phyloP scores from a whole-genome alignment of 2,113 vertebrate species.

The Ceuthmochares aereus region DNA sequence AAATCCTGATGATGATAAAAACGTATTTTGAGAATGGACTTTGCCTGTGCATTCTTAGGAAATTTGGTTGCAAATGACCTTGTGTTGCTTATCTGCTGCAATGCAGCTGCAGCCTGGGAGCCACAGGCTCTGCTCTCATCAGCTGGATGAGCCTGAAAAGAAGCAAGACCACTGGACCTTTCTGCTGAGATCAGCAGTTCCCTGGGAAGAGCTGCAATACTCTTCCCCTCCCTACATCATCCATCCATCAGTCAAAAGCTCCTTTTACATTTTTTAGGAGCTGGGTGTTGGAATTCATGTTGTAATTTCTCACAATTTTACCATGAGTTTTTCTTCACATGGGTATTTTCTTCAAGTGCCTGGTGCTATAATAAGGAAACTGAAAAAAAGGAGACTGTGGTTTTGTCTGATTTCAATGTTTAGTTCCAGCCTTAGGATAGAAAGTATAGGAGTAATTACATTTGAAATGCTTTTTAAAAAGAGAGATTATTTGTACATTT shows the following conservation, averaged over 20 bases:
- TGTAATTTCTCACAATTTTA: not conserved
- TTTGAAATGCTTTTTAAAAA: not conserved
- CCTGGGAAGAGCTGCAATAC: not conserved
- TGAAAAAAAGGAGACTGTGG: not conserved
- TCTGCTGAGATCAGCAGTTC: not conserved
- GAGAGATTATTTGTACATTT: not conserved
- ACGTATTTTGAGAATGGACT: not conserved
- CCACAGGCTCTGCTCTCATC: not conserved
- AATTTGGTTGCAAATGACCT: not conserved
- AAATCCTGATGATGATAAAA: not conserved
- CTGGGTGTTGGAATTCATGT: not conserved
- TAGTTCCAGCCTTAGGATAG: not conserved
- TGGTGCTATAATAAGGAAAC: not conserved
- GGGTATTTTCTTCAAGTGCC: not conserved
- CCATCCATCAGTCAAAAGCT: not conserved
- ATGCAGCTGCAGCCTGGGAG: not conserved
- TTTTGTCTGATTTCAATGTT: not conserved
- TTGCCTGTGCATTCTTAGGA: not conserved
- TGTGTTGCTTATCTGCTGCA: not conserved
- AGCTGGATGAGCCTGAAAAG: not conserved
- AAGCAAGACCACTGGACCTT: not conserved
- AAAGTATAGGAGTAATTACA: not conserved
- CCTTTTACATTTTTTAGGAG: not conserved
- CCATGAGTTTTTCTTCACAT: not conserved
- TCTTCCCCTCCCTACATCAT: not conserved